These are phyloP conservation scores for Crax fasciolata DNA, from an alignment of 2,797 vertebrate genomes.

Conservation along the genomic window DNA sequence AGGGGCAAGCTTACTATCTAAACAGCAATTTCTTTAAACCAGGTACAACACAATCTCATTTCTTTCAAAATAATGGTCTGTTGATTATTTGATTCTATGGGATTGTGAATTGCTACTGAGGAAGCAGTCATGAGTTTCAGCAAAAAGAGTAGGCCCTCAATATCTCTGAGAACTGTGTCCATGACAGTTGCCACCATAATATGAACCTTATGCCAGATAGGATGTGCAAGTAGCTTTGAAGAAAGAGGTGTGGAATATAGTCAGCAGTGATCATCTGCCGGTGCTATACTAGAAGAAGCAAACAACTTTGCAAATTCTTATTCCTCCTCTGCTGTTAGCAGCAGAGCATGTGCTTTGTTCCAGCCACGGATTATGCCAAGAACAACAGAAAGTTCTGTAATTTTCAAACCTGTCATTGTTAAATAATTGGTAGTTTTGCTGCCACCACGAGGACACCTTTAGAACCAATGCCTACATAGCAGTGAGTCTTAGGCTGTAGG, in stretches of 20 bases:
- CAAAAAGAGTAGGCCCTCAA: background rate
- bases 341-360: background rate
- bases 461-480: background rate
- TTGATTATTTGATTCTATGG: background rate
- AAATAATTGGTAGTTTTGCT: slow-evolving; percentile 59
- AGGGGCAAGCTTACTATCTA: background rate
- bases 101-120: background rate
- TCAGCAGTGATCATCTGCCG: background rate
- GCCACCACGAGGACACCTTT: slow-evolving; percentile 59
- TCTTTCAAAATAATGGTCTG: background rate
- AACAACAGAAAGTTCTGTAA: slow-evolving; percentile 1
- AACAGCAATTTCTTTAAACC: background rate
- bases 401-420: slow-evolving; percentile 9
- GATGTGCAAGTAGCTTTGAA: background rate
- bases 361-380: background rate
- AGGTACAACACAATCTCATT: background rate
- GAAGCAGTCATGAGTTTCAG: background rate
- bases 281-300: background rate
- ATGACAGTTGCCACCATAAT: background rate
- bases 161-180: background rate
- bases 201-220: background rate
- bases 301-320: background rate
- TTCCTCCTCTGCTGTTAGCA: background rate
- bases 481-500: background rate
- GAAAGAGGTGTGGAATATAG: background rate